Evolutionary conservation across 2,888 invertebrate species (phyloP).

Genomic region (Lithosia quadra): DNA sequence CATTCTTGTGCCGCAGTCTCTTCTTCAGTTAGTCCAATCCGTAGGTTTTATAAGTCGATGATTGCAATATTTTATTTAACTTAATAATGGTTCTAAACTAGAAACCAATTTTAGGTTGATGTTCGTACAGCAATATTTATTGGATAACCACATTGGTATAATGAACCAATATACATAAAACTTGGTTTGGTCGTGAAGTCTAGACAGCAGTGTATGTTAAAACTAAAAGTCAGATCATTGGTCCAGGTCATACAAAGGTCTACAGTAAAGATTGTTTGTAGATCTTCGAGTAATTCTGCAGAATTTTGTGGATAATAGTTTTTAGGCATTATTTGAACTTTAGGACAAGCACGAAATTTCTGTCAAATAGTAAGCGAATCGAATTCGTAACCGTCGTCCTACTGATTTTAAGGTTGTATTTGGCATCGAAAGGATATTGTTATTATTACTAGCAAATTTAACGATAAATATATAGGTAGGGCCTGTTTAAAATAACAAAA

Average conservation of each 20-base stretch:
- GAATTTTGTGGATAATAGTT: neutral
- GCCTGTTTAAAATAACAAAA: neutral
- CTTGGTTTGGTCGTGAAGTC: no score
- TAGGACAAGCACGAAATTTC: neutral
- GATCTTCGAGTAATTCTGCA: neutral
- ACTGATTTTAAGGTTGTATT: no score
- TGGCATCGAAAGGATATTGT: no score
- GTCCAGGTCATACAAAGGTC: neutral
- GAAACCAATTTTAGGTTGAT: neutral
- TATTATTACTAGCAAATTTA: neutral
- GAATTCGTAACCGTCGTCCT: no score
- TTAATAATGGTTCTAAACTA: neutral
- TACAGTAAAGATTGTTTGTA: neutral
- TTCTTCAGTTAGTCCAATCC: no score
- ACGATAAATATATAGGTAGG: neutral
- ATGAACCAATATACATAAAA: no score
- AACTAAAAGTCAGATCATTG: no score
- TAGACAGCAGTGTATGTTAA: no score
- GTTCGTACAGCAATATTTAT: neutral
- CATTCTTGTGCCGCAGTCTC: no score
- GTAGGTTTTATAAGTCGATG: no score
- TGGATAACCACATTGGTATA: no score
- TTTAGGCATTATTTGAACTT: neutral
- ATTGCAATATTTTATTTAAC: neutral
- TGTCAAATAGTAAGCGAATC: no score